Percentiles rank a stretch among this genome's conserved stretches.
phyloP scores from a whole-genome alignment of 2,797 vertebrate genomes.

The Odontamblyopus lacepedii region DNA sequence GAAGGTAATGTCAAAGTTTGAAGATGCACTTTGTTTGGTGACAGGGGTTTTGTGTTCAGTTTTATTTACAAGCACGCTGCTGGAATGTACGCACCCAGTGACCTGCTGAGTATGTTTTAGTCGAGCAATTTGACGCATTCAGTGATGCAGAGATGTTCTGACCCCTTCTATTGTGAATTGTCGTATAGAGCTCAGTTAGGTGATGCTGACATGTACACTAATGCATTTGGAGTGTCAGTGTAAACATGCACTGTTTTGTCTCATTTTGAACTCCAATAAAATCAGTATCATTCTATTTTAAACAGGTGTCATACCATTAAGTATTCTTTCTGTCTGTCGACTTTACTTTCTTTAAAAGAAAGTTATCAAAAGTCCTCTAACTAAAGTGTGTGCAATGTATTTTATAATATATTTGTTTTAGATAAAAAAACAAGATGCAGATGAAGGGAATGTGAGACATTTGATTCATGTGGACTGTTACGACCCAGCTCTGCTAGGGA shows the following conservation, averaged over 20 bases:
- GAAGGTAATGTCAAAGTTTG: constrained; percentile 31
- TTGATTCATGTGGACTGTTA: too few relatives aligned
- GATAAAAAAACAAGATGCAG: too few relatives aligned
- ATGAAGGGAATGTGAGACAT: too few relatives aligned
- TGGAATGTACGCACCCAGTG: not conserved
- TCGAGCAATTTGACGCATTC: not conserved
- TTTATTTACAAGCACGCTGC: not conserved
- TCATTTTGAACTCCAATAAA: not conserved
- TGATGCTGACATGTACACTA: not conserved
- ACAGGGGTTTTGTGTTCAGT: constrained; percentile 11
- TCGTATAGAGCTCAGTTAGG: not conserved
- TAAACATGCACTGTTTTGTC: not conserved
- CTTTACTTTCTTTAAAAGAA: too few relatives aligned
- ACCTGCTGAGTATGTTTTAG: not conserved
- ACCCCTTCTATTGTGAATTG: not conserved
- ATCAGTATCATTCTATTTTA: too few relatives aligned
- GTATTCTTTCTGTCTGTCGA: too few relatives aligned
- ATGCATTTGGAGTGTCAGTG: not conserved
- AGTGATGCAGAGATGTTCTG: not conserved
- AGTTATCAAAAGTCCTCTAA: too few relatives aligned
- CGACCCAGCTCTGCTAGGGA: too few relatives aligned
- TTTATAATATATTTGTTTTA: too few relatives aligned
- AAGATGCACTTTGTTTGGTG: constrained; percentile 19
- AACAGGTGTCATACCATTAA: too few relatives aligned
- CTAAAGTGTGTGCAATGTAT: too few relatives aligned